phyloP scores from a whole-genome alignment of 1,140 invertebrate species.

The Ostrea denselamellosa region DNA sequence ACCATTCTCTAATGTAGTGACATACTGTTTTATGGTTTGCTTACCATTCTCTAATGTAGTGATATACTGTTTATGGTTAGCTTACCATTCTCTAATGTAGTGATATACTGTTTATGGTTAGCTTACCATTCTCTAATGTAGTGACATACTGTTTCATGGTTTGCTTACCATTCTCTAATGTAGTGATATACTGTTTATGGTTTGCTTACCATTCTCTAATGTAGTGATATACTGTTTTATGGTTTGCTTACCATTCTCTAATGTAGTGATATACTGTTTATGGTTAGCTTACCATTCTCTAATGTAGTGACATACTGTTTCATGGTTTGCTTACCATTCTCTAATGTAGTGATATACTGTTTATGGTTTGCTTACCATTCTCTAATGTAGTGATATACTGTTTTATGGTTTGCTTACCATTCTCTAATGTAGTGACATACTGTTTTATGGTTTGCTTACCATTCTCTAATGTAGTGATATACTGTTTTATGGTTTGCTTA shows the following conservation, averaged over 20 bases:
- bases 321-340: constrained; percentile 58
- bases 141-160: background rate
- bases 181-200: constrained; percentile 41
- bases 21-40: constrained; percentile 7
- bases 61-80: background rate
- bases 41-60: constrained; percentile 64
- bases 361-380: constrained; percentile 55
- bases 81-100: constrained; percentile 65
- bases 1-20: constrained; percentile 63
- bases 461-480: constrained; percentile 59
- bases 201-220: constrained; percentile 61
- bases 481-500: constrained; percentile 45
- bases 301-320: constrained; percentile 50
- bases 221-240: constrained; percentile 48
- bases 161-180: constrained; percentile 63
- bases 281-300: constrained; percentile 60
- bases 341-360: constrained; percentile 53
- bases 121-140: constrained; percentile 65
- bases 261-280: constrained; percentile 50
- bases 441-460: constrained; percentile 52
- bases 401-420: constrained; percentile 51
- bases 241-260: constrained; percentile 61
- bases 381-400: constrained; percentile 57
- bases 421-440: constrained; percentile 57
- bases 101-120: background rate